Percentiles rank a stretch among this genome's conserved stretches.
These are phyloP conservation scores for Chironomus riparius DNA, from an alignment of 2,888 invertebrate species.

Conservation along the genomic window DNA sequence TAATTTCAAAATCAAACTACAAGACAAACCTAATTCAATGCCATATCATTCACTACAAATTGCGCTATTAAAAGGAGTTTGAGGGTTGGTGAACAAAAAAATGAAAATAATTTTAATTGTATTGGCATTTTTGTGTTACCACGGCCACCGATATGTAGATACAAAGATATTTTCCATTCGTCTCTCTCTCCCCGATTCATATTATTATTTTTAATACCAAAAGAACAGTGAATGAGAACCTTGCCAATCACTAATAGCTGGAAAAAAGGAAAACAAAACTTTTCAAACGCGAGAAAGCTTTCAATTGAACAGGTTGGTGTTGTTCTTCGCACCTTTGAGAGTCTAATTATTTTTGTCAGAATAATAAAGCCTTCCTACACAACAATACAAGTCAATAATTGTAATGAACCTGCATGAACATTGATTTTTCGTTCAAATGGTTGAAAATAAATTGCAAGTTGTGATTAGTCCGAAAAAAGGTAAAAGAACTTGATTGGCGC, in stretches of 20 bases:
- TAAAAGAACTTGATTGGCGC: not conserved
- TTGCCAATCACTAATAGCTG: not conserved
- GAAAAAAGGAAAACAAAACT: not conserved
- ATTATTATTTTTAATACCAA: too few species aligned
- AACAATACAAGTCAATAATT: too few species aligned
- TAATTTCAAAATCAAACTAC: too few species aligned
- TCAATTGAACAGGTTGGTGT: conserved; percentile 4
- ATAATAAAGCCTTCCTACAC: not conserved
- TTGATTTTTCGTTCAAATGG: too few species aligned
- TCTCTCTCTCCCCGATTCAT: not conserved
- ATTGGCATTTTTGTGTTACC: conserved; percentile 20
- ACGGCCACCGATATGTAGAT: not conserved
- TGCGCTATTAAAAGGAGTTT: not conserved
- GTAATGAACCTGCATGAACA: too few species aligned
- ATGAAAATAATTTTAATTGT: conserved; percentile 6
- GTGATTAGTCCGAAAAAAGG: not conserved
- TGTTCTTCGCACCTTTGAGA: not conserved
- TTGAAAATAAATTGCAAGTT: too few species aligned
- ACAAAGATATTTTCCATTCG: not conserved
- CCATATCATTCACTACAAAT: too few species aligned
- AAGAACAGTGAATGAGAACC: not conserved
- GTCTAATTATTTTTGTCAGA: not conserved
- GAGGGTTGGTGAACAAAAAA: not conserved
- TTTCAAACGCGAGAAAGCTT: conserved; percentile 18
- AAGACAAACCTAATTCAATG: too few species aligned